Evolutionary conservation across 2,113 vertebrate genomes (phyloP), one percentile per base, ranked within the genome.

Genomic region (Poecilia latipinna): DNA sequence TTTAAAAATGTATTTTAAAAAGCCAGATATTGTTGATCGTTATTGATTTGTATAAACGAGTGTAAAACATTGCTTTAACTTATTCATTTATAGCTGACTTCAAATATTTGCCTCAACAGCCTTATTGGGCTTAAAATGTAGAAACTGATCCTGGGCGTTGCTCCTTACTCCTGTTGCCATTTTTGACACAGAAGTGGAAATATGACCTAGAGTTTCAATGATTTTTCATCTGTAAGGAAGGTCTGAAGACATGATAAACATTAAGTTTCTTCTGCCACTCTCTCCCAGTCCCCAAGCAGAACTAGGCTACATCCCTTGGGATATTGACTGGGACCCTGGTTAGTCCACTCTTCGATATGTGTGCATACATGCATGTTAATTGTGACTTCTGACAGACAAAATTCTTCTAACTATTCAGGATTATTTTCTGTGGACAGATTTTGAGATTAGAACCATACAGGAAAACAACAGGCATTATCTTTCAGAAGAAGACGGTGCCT

Each of bases 301-400:
- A 92, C 79, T 94, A 82, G 93, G 92, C 79, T 86, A 86, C 62
- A 54, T 86, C 93, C 75, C 82, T 35, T 26, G 82, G 69, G 89
- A 26, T 65, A 28, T 28, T 31, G 76, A 44, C 44, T 75, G 80
- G 82, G 78, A 89, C 66, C 75, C 66, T 13, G 65, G 5, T 65
- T 72, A 75, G 65, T 85, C 83, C 65, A 70, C 80, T 77, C 79
- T 72, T 29, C 67, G 61, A 22, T 70, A 68, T 78, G 70, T 82
- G 77, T 86, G 72, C 75, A 93, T 65, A 63, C 74, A 93, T 74
- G 63, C 48, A 66, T 60, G n/a, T 93, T 90, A 90, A 92, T 89
- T 72, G 90, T 82, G 70, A 54, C 66, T 73, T n/a, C 51, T 63
- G 79, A 60, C 79, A 76, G 32, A 64, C 29, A 0, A 8, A 1